phyloP scores from a whole-genome alignment of 2,797 vertebrate genomes.

The Pygocentrus nattereri region DNA sequence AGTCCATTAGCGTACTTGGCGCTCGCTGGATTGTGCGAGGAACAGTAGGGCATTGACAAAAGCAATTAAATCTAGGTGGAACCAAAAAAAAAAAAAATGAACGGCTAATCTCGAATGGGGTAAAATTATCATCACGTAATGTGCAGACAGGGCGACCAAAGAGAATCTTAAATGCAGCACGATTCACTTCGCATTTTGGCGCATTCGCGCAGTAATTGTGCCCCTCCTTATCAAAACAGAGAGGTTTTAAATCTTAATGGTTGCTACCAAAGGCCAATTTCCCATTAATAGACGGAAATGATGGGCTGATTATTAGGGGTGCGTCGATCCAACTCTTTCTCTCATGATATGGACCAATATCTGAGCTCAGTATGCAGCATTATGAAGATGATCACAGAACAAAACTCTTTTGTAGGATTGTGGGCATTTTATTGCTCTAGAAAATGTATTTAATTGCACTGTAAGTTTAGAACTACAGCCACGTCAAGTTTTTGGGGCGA shows the following conservation, averaged over 20 bases:
- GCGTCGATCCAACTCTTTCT: neutral
- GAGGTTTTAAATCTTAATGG: neutral
- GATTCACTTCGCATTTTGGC: neutral
- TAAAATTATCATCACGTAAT: constrained; percentile 11
- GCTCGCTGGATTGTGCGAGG: neutral
- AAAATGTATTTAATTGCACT: too few relatives aligned
- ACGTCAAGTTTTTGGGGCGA: too few relatives aligned
- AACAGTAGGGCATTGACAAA: constrained; percentile 23
- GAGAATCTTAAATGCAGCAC: neutral
- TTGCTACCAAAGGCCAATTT: neutral
- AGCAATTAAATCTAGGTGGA: constrained; percentile 28
- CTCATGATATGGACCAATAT: neutral
- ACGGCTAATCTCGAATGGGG: neutral
- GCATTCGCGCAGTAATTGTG: constrained; percentile 9
- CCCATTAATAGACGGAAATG: constrained; percentile 2
- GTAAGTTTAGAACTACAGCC: too few relatives aligned
- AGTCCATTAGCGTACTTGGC: constrained; percentile 7
- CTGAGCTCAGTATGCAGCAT: neutral
- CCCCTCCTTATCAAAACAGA: constrained; percentile 12
- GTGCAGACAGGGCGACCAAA: neutral
- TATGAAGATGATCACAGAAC: neutral
- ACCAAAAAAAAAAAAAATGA: neutral
- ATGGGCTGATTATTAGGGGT: neutral
- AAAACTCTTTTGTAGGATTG: too few relatives aligned
- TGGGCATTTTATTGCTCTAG: too few relatives aligned